Conservation (phyloP, 2,888 invertebrate species). For the Eumacrocentrus americanus region DNA sequence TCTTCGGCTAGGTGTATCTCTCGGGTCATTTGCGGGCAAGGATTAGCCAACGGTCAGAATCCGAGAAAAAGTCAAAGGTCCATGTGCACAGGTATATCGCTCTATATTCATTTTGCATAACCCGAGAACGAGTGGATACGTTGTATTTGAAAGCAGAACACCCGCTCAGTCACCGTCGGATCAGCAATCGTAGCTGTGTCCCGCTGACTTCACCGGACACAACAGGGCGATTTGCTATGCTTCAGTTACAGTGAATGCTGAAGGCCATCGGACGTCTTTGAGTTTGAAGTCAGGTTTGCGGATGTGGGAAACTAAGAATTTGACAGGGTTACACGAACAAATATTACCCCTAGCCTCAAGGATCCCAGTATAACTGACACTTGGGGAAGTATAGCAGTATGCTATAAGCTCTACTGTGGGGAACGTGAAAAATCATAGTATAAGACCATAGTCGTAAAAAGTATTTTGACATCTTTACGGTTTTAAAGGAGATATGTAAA, state of each 20-base stretch:
- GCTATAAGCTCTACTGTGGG: conserved; percentile 35
- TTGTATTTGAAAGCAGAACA: conserved; percentile 26
- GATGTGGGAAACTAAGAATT: conserved; percentile 42
- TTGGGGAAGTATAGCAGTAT: not conserved
- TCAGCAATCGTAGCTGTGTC: not conserved
- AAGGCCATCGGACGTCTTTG: conserved; percentile 45
- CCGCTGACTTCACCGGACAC: conserved; percentile 26
- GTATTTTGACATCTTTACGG: conserved; percentile 33
- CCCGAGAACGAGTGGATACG: conserved; percentile 39
- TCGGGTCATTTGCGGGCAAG: conserved; percentile 34
- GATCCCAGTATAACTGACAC: conserved; percentile 4
- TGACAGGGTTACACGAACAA: conserved; percentile 19
- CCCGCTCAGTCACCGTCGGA: conserved; percentile 26
- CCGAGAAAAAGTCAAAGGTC: conserved; percentile 9
- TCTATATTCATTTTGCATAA: conserved; percentile 53
- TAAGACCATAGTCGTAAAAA: conserved; percentile 28
- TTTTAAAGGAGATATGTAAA: conserved; percentile 28
- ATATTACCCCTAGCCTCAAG: conserved; percentile 32
- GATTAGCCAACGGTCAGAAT: conserved; percentile 31
- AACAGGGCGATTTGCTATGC: conserved; percentile 51
- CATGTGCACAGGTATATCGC: conserved; percentile 45
- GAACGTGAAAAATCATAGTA: conserved; percentile 24
- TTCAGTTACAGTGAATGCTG: conserved; percentile 50
- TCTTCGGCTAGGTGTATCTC: conserved; percentile 30
- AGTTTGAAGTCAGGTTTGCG: conserved; percentile 46